These are phyloP conservation scores for Apostichopus japonicus DNA, from an alignment of 35 echinoderm and acorn worm genomes.

Conservation along the genomic window DNA sequence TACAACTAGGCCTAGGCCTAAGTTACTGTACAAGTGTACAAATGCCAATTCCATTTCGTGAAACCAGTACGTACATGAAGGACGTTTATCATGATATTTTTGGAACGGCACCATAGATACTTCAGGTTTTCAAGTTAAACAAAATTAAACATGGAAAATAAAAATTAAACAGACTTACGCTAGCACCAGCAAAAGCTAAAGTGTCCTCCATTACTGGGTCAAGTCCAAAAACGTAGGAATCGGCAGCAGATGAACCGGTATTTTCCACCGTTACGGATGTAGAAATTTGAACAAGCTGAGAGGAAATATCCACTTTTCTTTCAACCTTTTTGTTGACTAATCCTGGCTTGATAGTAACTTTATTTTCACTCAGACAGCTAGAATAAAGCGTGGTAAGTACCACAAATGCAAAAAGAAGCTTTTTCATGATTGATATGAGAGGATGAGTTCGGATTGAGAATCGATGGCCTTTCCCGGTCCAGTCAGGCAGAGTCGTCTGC, in stretches of 20 bases:
- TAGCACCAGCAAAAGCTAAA: conserved; percentile 71
- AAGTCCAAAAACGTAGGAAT: conserved; percentile 74
- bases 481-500: conserved; percentile 29
- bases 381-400: conserved; percentile 22
- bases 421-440: conserved; percentile 25
- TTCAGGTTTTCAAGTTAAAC: no score
- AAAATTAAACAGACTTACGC: conserved; percentile 63
- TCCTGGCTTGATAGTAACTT: conserved; percentile 68
- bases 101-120: no score
- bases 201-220: conserved; percentile 69
- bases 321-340: conserved; percentile 88
- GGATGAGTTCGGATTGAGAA: conserved; percentile 44
- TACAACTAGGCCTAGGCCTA: no score
- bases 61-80: no score
- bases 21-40: no score
- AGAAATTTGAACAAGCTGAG: conserved; percentile 90
- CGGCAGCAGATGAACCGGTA: conserved; percentile 52
- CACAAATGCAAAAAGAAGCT: conserved; percentile 3
- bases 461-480: neutral
- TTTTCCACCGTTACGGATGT: conserved; percentile 70
- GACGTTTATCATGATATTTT: no score
- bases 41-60: no score
- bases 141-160: neutral
- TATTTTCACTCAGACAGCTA: conserved; percentile 53
- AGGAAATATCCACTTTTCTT: conserved; percentile 82